Conservation (phyloP, 1,140 invertebrate genomes). For the Armadillidium nasatum region DNA sequence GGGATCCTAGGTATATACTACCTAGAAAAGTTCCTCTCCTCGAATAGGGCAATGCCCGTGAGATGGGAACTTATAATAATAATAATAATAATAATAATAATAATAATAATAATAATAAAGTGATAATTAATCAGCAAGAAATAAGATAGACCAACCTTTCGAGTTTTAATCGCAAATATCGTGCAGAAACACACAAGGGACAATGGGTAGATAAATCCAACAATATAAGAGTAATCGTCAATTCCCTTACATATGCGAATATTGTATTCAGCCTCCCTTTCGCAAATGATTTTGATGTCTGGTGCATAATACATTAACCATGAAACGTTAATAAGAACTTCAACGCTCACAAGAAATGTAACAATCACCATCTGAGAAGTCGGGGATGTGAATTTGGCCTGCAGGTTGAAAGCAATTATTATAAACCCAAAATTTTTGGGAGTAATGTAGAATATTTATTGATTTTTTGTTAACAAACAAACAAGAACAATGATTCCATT, state of each 20-base stretch:
- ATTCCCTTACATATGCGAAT: slow-evolving; percentile 54
- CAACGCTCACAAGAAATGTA: slow-evolving; percentile 53
- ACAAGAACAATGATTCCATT: no score
- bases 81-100: no score
- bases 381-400: slow-evolving; percentile 54
- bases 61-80: no score
- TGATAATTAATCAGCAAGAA: no score
- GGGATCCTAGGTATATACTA: no score
- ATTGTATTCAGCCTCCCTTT: slow-evolving; percentile 49
- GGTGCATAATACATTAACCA: slow-evolving; percentile 56
- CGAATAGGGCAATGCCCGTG: no score
- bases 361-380: slow-evolving; percentile 57
- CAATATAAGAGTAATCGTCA: slow-evolving; percentile 55
- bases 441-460: not conserved
- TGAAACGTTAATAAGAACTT: slow-evolving; percentile 54
- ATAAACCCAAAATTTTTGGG: not conserved
- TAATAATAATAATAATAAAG: no score
- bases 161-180: slow-evolving; percentile 67
- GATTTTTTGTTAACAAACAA: not conserved
- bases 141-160: slow-evolving; percentile 51
- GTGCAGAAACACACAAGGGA: slow-evolving; percentile 61
- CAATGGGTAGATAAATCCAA: slow-evolving; percentile 57
- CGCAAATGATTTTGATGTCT: slow-evolving; percentile 50
- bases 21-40: no score
- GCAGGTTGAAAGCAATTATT: not conserved